Evolutionary conservation across 2,797 vertebrate genomes (phyloP), one percentile per base, ranked within the genome.

Genomic region (Lates japonicus): DNA sequence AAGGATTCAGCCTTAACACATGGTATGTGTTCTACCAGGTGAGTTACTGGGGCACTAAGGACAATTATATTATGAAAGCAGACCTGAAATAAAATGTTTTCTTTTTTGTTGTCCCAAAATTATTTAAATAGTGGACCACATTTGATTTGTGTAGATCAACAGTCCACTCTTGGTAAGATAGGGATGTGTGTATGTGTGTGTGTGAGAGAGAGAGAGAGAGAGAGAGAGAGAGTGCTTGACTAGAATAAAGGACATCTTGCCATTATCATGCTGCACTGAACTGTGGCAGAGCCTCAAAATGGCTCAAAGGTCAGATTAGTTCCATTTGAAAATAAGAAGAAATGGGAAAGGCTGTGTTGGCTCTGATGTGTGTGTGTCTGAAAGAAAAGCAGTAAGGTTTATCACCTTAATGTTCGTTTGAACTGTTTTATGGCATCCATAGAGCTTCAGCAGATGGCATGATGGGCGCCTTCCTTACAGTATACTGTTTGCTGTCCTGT

Each of bases 281-380:
- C 78, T 59, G 74, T 66, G 49, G 70, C 69, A 61, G 48, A 70
- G 71, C 52, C 78, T 19, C 69, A 70, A 82, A 82, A 82, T 76
- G 46, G 71, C 81, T 85, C 73, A 87, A 90, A 91, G 85, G 91
- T 91, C 87, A 91, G 75, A 91, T 89, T 86, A 86, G 66, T 91
- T 81, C 83, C 63, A 84, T 83, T 55, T 87, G 83, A 83, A 79
- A 83, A 69, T 70, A 82, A 77, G 63, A 70, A 67, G 55, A 70
- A 77, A 74, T 0, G 0, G 3, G 14, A 77, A 55, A 49, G 46
- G 41, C 31, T 68, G 41, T 63, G 35, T 11, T 69, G 49, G 55
- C 7, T 35, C 37, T 68, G 57, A 31, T 39, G n/a, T 61, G 57
- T 55, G 61, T 39, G 46, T 41, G 37, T 48, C 51, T 64, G 29